Evolutionary conservation across 2,113 vertebrate genomes (phyloP).

Genomic region (Macrotus californicus): DNA sequence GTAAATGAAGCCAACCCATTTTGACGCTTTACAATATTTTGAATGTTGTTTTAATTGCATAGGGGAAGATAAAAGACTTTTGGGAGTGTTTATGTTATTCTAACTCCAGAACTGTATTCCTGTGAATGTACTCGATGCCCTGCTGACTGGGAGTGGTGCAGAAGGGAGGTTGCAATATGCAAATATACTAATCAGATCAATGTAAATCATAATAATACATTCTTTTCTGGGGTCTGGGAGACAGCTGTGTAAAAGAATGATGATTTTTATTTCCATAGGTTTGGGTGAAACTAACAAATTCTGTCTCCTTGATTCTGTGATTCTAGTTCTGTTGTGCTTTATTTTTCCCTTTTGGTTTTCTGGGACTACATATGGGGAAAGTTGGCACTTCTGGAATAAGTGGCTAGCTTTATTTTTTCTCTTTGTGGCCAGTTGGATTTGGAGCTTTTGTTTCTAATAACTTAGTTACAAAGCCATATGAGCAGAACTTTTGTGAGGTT

Average conservation of each 20-base stretch:
- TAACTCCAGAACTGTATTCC: not conserved
- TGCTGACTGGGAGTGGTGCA: not conserved
- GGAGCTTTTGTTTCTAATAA: conserved; percentile 19
- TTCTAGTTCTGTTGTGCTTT: conserved; percentile 21
- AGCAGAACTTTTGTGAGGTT: not conserved
- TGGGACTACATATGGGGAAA: conserved; percentile 30
- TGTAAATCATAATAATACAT: not conserved
- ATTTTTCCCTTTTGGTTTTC: not conserved
- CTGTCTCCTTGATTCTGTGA: not conserved
- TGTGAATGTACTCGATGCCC: not conserved
- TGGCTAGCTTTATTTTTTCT: conserved; percentile 40
- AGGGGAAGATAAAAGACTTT: not conserved
- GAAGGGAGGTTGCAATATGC: not conserved
- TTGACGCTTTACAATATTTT: not conserved
- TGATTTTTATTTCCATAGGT: conserved; percentile 40
- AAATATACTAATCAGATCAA: conserved; percentile 40
- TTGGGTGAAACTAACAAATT: conserved; percentile 1
- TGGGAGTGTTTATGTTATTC: not conserved
- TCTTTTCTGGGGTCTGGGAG: not conserved
- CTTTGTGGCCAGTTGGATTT: conserved; percentile 19
- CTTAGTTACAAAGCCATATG: not conserved
- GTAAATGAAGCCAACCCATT: not conserved
- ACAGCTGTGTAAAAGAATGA: conserved; percentile 39
- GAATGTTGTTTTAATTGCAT: not conserved
- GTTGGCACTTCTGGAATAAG: conserved; percentile 21